A percentile compares a stretch with the other conserved stretches of the same genome.
Conservation (phyloP, 2,888 invertebrate genomes). For the Nowickia ferox region DNA sequence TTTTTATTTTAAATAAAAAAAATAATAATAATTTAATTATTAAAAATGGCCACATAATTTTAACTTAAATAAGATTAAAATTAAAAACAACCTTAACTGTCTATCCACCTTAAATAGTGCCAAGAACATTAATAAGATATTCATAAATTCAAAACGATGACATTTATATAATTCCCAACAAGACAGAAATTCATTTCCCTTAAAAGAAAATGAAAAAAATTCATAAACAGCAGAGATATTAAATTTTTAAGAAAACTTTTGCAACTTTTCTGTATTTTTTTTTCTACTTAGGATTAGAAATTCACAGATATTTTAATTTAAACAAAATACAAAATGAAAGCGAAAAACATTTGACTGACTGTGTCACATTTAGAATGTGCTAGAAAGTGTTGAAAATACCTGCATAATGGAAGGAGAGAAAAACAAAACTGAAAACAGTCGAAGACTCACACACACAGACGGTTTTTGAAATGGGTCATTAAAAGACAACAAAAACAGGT, state of each 20-base stretch:
- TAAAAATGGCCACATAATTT: too few species aligned
- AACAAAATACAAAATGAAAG: constrained; percentile 6
- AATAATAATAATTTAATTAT: too few species aligned
- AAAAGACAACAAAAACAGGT: background rate
- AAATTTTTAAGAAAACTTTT: constrained; percentile 3
- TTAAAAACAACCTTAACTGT: too few species aligned
- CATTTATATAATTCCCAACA: background rate
- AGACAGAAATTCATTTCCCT: background rate
- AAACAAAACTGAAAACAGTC: background rate
- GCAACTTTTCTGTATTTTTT: too few species aligned
- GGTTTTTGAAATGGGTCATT: background rate
- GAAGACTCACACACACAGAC: background rate
- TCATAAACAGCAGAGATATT: too few species aligned
- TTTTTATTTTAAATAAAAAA: too few species aligned
- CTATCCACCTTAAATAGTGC: background rate
- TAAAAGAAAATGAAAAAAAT: background rate
- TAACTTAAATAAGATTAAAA: too few species aligned
- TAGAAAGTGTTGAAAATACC: background rate
- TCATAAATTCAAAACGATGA: constrained; percentile 16
- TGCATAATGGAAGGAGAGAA: background rate
- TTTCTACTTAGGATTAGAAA: too few species aligned
- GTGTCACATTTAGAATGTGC: background rate
- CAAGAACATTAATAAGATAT: background rate
- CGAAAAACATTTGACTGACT: constrained; percentile 28
- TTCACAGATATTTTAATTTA: background rate